These are phyloP conservation scores for Eupelmus urozonus DNA, from an alignment of 2,888 invertebrate species.

Conservation along the genomic window DNA sequence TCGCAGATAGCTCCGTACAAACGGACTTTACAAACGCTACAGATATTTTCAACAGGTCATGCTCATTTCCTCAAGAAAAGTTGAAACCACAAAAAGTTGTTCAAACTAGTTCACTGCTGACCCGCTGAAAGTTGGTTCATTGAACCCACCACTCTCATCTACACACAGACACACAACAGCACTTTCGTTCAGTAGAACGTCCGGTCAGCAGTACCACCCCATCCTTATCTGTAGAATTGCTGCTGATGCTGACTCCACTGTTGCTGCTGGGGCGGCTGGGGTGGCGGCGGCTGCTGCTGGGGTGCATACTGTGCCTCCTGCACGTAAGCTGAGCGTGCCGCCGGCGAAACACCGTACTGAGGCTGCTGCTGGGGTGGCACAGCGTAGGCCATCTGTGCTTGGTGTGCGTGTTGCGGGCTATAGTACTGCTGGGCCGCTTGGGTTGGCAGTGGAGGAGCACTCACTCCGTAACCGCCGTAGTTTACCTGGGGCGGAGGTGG, in stretches of 20 bases:
- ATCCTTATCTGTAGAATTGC: constrained; percentile 82
- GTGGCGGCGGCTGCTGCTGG: constrained; percentile 71
- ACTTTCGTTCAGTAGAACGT: background rate
- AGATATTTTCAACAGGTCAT: background rate
- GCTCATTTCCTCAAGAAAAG: background rate
- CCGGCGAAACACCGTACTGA: constrained; percentile 72
- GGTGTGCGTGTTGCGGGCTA: constrained; percentile 69
- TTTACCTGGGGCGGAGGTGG: constrained; percentile 73
- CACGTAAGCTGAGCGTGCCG: constrained; percentile 73
- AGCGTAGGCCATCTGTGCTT: constrained; percentile 73
- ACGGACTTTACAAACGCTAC: no score
- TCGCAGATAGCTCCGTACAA: no score
- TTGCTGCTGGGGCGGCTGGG: constrained; percentile 70
- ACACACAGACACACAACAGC: no score
- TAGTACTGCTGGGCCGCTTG: constrained; percentile 74
- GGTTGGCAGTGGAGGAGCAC: constrained; percentile 66
- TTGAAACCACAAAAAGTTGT: background rate
- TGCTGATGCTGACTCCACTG: constrained; percentile 79
- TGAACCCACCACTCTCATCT: no score
- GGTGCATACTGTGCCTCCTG: constrained; percentile 74
- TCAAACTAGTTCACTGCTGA: background rate
- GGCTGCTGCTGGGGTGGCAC: constrained; percentile 72
- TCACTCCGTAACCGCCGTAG: constrained; percentile 72
- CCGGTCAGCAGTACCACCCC: background rate
- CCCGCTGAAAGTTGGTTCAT: background rate